These are phyloP conservation scores for Griposia aprilina DNA, from an alignment of 2,888 invertebrate species.

Conservation along the genomic window DNA sequence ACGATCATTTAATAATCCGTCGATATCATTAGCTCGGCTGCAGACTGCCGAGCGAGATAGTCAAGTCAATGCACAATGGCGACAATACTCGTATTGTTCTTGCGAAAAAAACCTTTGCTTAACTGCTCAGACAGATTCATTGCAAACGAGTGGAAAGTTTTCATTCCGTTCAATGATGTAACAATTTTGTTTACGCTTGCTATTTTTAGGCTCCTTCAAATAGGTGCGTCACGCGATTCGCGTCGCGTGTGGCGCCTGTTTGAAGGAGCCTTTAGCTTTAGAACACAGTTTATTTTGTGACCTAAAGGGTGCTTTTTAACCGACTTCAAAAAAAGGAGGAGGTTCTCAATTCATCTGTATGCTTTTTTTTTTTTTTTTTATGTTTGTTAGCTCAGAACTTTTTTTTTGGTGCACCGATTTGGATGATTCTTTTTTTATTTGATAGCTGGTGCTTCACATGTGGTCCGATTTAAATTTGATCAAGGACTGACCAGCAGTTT, in stretches of 20 bases:
- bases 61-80: slow-evolving; percentile 45
- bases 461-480: too few relatives aligned
- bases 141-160: slow-evolving; percentile 36
- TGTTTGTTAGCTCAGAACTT: too few relatives aligned
- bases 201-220: neutral
- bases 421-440: too few relatives aligned
- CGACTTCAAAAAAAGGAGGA: too few relatives aligned
- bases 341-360: too few relatives aligned
- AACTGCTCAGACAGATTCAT: slow-evolving; percentile 34
- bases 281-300: neutral
- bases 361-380: too few relatives aligned
- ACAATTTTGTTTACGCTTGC: slow-evolving; percentile 21
- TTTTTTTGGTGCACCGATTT: too few relatives aligned
- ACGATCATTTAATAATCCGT: slow-evolving; percentile 51
- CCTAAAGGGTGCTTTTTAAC: neutral
- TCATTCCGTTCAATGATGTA: slow-evolving; percentile 31
- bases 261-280: neutral
- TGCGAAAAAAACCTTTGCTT: slow-evolving; percentile 51
- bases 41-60: slow-evolving; percentile 51
- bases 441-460: too few relatives aligned
- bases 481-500: too few relatives aligned
- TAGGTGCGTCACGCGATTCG: too few relatives aligned
- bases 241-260: too few relatives aligned
- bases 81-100: slow-evolving; percentile 52
- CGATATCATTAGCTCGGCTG: slow-evolving; percentile 54